Percentiles rank a stretch among this genome's conserved stretches.
These are phyloP conservation scores for Chiloscyllium punctatum DNA, from an alignment of 2,797 vertebrate species.

Conservation along the genomic window DNA sequence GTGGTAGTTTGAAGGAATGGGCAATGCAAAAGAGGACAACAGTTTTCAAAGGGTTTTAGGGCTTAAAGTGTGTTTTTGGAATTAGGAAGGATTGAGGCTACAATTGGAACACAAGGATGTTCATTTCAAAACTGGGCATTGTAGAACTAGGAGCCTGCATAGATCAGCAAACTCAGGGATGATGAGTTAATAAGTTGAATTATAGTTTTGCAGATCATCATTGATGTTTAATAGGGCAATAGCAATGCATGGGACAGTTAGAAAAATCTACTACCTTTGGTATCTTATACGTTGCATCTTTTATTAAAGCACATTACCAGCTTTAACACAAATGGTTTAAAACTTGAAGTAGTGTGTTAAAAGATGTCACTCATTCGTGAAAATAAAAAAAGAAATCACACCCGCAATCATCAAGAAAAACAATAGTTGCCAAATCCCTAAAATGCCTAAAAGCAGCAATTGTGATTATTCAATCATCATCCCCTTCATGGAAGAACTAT, in stretches of 20 bases:
- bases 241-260: background rate
- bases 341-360: background rate
- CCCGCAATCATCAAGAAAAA: background rate
- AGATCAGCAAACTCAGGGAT: background rate
- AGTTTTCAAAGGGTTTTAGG: background rate
- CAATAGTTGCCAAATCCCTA: background rate
- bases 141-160: background rate
- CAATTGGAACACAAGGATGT: background rate
- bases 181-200: background rate
- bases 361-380: background rate
- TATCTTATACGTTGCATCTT: background rate
- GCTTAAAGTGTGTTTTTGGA: background rate
- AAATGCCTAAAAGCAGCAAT: background rate
- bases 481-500: background rate
- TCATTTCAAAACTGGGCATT: background rate
- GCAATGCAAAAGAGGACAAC: background rate
- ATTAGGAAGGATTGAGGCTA: background rate
- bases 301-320: background rate
- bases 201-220: background rate
- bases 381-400: background rate
- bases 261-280: background rate
- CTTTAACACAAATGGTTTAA: background rate
- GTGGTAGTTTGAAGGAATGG: background rate
- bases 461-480: background rate
- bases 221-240: background rate